Base-by-base conservation (phyloP, 2,797 vertebrate species). In the Macropus fuliginosus region DNA sequence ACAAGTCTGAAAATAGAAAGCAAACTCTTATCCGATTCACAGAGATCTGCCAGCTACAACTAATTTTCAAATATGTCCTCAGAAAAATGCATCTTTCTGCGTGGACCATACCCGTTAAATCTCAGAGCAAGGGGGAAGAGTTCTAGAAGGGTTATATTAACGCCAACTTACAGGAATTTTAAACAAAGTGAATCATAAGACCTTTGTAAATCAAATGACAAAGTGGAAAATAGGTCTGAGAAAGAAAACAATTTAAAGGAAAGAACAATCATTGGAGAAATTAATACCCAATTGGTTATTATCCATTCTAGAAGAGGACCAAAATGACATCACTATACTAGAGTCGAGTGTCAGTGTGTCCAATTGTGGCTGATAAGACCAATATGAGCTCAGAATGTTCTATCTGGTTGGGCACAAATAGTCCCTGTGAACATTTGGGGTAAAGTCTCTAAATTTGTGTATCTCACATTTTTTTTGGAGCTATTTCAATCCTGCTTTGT, bases 231-330 rank as follows among this genome's bases (percentile, higher is more conserved):
- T 13, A 93, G 54, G 94, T 16, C 12, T 92, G 16, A 93, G 21
- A 18, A 92, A 94, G 74, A 46, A 91, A 91, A 54, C 4, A 56
- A 55, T 29, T 81, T 57, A 56, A 90, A 74, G 34, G 5, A 55
- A 91, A 93, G 55, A 34, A 50, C 1, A 92, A 9, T 46, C 89
- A 81, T 2, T 92, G 29, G 90, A 90, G 46, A 93, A 95, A 11
- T 90, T 94, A 59, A 94, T 52, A 89, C 3, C 91, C 94, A 93
- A 94, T 91, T 56, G 21, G 55, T 56, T 56, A 56, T 56, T 56
- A 21, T 56, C 21, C 21, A 18, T 56, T 56, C 55, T 56, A 55
- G 55, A 56, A 56, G 55, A 56, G 21, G 55, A 56, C 55, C 55
- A 24, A 56, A 56, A 56, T 56, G 21, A 56, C 55, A 24, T 56